phyloP scores from a whole-genome alignment of 2,888 invertebrate genomes.

The Tanypteryx hageni region DNA sequence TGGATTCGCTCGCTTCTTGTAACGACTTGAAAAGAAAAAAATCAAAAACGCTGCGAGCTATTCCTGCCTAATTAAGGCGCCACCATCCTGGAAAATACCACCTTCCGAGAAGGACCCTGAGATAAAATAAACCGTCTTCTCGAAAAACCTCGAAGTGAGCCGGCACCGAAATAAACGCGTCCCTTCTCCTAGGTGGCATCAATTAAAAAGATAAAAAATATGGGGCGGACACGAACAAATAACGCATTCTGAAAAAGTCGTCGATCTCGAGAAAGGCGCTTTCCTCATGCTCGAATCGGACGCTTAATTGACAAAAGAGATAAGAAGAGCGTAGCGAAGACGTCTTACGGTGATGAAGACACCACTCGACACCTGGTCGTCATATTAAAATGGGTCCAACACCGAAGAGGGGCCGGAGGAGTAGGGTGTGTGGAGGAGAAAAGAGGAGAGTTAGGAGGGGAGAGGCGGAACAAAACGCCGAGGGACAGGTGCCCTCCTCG shows the following conservation, averaged over 20 bases:
- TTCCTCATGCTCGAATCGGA: background rate
- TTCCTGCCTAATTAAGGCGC: background rate
- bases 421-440: background rate
- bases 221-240: no score
- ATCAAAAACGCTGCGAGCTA: background rate
- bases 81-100: background rate
- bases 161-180: slow-evolving; percentile 4
- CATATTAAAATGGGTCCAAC: slow-evolving; percentile 1
- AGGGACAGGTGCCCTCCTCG: slow-evolving; percentile 23
- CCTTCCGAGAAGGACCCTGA: background rate
- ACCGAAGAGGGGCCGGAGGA: background rate
- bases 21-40: no score
- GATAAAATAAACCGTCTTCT: no score
- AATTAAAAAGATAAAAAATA: no score
- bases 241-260: background rate
- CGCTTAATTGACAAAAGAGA: slow-evolving; percentile 47
- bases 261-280: background rate
- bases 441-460: no score
- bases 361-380: slow-evolving; percentile 46
- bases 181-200: background rate
- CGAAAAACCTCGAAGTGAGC: no score
- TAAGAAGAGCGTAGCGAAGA: slow-evolving; percentile 41
- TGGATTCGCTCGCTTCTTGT: no score
- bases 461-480: background rate
- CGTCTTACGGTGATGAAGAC: slow-evolving; percentile 34